Conservation (phyloP, 2,113 vertebrate genomes). For the Amia ocellicauda region DNA sequence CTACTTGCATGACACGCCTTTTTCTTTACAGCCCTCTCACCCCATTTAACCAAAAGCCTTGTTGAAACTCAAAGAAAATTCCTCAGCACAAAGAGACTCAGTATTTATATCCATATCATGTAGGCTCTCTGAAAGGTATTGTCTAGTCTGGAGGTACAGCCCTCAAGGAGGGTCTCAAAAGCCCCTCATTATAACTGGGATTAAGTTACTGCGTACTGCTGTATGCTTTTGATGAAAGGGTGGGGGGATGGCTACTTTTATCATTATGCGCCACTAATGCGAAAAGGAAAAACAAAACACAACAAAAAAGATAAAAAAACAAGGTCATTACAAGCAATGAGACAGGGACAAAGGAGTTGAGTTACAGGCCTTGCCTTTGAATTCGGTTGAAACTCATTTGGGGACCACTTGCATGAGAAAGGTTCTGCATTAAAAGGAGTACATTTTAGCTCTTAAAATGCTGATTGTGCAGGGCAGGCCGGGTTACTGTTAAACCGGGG, state of each 20-base stretch:
- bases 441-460: not conserved
- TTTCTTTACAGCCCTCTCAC: not conserved
- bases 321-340: conserved; percentile 23
- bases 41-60: conserved; percentile 6
- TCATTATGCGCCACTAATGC: conserved; percentile 12
- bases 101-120: conserved; percentile 23
- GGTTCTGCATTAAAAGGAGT: not conserved
- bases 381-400: conserved; percentile 3
- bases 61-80: conserved; percentile 12
- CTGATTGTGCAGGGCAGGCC: not conserved
- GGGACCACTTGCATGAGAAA: conserved; percentile 5
- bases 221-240: conserved; percentile 21
- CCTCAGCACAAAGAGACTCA: conserved; percentile 5
- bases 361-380: conserved; percentile 10
- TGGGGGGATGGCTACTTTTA: conserved; percentile 16
- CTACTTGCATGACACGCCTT: conserved; percentile 3
- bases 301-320: conserved; percentile 7
- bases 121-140: conserved; percentile 20
- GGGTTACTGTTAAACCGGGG: not conserved
- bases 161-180: conserved; percentile 11
- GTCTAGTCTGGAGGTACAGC: conserved; percentile 15
- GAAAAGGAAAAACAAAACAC: not conserved
- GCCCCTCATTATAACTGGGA: conserved; percentile 16
- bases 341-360: conserved; percentile 17
- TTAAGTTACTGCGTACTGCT: conserved; percentile 22